These are phyloP conservation scores for Rallus limicola DNA, from an alignment of 2,113 vertebrate species.

Conservation along the genomic window DNA sequence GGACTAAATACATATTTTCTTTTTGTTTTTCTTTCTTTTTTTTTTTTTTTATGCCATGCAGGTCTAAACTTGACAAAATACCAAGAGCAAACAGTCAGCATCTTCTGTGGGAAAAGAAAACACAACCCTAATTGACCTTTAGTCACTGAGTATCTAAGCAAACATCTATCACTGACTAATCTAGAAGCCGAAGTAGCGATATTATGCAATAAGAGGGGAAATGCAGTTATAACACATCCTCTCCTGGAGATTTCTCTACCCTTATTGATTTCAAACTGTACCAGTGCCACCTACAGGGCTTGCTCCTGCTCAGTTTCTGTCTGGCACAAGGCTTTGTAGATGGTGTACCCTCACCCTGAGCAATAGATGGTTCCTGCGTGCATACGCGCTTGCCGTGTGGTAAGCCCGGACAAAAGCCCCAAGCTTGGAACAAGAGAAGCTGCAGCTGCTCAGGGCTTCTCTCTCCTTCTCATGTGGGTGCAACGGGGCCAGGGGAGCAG, in stretches of 20 bases:
- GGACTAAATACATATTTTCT: not conserved
- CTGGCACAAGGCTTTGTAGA: not conserved
- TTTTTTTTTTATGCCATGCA: rapidly evolving
- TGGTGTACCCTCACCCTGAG: no score
- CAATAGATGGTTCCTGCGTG: rapidly evolving
- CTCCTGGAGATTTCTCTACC: not conserved
- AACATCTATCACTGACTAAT: not conserved
- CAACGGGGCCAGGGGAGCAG: not conserved
- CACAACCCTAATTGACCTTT: not conserved
- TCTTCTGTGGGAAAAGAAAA: not conserved
- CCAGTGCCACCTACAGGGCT: not conserved
- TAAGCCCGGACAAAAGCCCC: not conserved
- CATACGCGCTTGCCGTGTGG: rapidly evolving
- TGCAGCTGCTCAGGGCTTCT: not conserved
- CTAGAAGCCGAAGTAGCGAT: not conserved
- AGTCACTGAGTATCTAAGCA: not conserved
- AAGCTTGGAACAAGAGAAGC: not conserved
- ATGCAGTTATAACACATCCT: not conserved
- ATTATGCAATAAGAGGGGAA: not conserved
- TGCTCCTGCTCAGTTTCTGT: not conserved
- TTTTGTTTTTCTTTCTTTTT: no score
- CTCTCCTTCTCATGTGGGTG: not conserved
- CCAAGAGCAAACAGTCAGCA: not conserved
- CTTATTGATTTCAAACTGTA: not conserved
- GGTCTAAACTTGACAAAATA: not conserved